Evolutionary conservation across 2,888 invertebrate genomes (phyloP).

Genomic region (Vesta saturnalis): DNA sequence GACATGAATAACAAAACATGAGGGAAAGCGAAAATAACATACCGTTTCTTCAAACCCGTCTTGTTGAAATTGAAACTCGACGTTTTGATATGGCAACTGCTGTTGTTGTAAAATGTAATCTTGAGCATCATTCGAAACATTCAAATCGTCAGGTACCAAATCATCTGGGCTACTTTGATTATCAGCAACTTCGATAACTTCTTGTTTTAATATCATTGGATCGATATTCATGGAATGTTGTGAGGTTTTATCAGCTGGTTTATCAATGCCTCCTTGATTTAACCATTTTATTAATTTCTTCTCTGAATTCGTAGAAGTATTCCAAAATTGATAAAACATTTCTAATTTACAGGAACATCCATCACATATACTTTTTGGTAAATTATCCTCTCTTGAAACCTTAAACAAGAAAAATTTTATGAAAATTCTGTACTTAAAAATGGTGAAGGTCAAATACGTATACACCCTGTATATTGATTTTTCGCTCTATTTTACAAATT

Average conservation of each 20-base stretch:
- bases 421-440: background rate
- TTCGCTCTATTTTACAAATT: background rate
- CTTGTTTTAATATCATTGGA: conserved; percentile 47
- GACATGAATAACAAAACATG: conserved; percentile 4
- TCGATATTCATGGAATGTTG: conserved; percentile 40
- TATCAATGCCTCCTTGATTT: conserved; percentile 47
- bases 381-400: conserved; percentile 73
- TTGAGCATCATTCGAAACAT: conserved; percentile 40
- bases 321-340: conserved; percentile 77
- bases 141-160: conserved; percentile 21
- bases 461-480: conserved; percentile 50
- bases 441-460: conserved; percentile 9
- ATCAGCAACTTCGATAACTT: conserved; percentile 41
- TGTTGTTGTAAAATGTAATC: conserved; percentile 50
- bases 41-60: conserved; percentile 18
- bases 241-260: conserved; percentile 36
- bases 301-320: conserved; percentile 73
- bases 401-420: conserved; percentile 49
- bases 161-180: conserved; percentile 33
- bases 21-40: background rate
- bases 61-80: conserved; percentile 27
- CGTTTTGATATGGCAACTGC: conserved; percentile 46
- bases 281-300: conserved; percentile 62
- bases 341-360: conserved; percentile 77
- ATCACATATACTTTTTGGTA: conserved; percentile 78